phyloP scores from a whole-genome alignment of 2,113 vertebrate species.

The Trichechus manatus region DNA sequence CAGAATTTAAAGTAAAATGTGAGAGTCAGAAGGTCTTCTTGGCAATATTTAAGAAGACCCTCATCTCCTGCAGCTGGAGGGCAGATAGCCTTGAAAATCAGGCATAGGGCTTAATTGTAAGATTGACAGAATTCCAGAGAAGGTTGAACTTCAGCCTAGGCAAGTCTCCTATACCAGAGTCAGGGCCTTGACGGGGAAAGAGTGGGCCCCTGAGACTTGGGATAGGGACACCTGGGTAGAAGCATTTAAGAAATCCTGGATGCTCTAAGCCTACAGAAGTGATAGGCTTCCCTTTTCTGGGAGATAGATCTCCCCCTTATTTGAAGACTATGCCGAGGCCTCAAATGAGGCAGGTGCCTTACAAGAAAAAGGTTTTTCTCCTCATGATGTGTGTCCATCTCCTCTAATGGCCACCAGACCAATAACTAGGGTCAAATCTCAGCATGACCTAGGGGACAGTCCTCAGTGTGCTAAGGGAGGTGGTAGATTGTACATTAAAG shows the following conservation, averaged over 20 bases:
- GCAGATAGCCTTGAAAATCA: not conserved
- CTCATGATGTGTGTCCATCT: not conserved
- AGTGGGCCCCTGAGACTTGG: not conserved
- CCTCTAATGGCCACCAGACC: not conserved
- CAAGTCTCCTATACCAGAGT: not conserved
- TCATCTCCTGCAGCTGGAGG: not conserved
- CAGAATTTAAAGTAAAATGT: not conserved
- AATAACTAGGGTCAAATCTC: not conserved
- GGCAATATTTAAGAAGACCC: not conserved
- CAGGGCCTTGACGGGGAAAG: not conserved
- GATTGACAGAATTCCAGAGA: not conserved
- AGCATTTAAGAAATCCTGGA: not conserved
- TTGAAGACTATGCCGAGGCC: not conserved
- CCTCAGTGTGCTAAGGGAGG: not conserved
- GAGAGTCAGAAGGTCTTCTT: not conserved
- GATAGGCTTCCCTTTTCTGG: not conserved
- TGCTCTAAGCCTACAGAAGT: not conserved
- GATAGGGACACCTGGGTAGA: not conserved
- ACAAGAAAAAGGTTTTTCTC: not conserved
- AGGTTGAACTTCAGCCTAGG: not conserved
- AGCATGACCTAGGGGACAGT: not conserved
- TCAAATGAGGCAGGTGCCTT: not conserved
- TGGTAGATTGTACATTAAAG: not conserved
- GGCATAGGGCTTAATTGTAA: not conserved
- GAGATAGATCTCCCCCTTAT: not conserved